phyloP scores from a whole-genome alignment of 2,888 invertebrate species.

The Stenodema calcarata region DNA sequence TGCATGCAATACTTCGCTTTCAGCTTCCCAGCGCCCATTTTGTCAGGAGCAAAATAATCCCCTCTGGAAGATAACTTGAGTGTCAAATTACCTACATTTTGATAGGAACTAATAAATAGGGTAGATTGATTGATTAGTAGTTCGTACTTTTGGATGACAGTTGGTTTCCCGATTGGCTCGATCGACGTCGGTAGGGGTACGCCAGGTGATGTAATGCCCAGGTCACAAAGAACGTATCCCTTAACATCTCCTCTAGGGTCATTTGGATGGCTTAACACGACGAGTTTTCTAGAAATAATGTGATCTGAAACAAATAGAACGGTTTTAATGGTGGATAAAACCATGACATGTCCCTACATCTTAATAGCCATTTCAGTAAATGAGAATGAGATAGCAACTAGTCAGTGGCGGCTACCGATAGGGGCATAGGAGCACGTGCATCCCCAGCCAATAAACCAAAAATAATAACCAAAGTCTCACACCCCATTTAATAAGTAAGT shows the following conservation, averaged over 20 bases:
- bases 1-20: constrained; percentile 43
- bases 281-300: constrained; percentile 38
- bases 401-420: no score
- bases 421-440: no score
- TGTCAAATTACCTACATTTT: no score
- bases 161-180: neutral
- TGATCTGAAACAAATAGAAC: constrained; percentile 47
- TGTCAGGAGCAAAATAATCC: constrained; percentile 35
- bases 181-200: neutral
- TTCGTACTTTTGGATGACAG: neutral
- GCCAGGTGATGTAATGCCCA: constrained; percentile 40
- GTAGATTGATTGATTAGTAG: no score
- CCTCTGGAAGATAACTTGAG: neutral
- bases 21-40: constrained; percentile 40
- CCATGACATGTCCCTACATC: neutral
- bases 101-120: no score
- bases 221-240: constrained; percentile 40
- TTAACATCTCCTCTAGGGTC: constrained; percentile 43
- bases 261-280: constrained; percentile 43
- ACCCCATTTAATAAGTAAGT: no score
- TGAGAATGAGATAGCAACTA: no score
- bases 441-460: no score
- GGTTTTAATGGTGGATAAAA: neutral
- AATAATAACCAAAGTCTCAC: no score
- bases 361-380: neutral